phyloP scores from a whole-genome alignment of 2,888 invertebrate genomes.

The Liodrosophila aerea region DNA sequence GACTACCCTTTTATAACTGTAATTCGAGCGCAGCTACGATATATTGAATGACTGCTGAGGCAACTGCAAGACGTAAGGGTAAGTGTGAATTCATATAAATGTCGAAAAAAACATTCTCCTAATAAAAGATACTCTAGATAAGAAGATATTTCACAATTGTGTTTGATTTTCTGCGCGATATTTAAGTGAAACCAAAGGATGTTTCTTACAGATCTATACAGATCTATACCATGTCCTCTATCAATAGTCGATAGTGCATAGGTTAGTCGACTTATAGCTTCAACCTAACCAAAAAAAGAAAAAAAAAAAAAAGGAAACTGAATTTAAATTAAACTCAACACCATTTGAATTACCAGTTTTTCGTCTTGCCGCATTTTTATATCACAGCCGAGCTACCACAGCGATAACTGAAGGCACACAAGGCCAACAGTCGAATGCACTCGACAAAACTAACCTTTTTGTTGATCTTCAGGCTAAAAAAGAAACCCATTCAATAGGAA shows the following conservation, averaged over 20 bases:
- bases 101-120: background rate
- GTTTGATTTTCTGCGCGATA: too few species aligned
- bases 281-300: background rate
- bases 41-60: constrained; percentile 47
- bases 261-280: constrained; percentile 8
- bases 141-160: too few species aligned
- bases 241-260: constrained; percentile 30
- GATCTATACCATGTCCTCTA: too few species aligned
- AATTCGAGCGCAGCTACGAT: constrained; percentile 53
- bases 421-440: too few species aligned
- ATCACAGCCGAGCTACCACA: constrained; percentile 13
- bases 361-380: constrained; percentile 36
- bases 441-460: too few species aligned
- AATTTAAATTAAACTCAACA: constrained; percentile 34
- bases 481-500: too few species aligned
- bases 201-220: too few species aligned
- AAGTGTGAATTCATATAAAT: background rate
- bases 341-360: constrained; percentile 51
- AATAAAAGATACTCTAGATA: too few species aligned
- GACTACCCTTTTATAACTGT: constrained; percentile 49
- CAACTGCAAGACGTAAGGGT: constrained; percentile 9
- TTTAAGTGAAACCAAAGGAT: too few species aligned
- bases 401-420: constrained; percentile 2
- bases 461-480: too few species aligned
- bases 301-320: constrained; percentile 3